Percentiles rank a stretch among this genome's conserved stretches.
These are phyloP conservation scores for Macrosoma leucophasiata DNA, from an alignment of 2,888 invertebrate genomes.

Conservation along the genomic window DNA sequence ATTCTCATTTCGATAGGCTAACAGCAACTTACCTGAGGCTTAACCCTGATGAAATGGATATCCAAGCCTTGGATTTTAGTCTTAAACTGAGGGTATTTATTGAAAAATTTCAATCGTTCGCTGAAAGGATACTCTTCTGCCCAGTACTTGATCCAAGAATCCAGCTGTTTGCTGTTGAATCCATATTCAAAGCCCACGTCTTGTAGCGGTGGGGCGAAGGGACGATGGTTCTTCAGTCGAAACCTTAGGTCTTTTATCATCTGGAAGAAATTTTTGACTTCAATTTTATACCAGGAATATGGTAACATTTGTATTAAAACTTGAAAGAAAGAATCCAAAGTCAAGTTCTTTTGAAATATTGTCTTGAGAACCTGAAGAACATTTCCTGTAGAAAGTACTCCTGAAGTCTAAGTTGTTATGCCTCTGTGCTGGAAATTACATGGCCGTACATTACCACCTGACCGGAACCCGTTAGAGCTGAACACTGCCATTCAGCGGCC, in stretches of 20 bases:
- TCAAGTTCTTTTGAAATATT: too few species aligned
- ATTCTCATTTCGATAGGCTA: too few species aligned
- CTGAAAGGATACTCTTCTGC: slow-evolving; percentile 78
- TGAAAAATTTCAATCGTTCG: slow-evolving; percentile 79
- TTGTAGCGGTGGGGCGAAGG: slow-evolving; percentile 69
- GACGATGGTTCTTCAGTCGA: slow-evolving; percentile 22
- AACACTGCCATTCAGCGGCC: too few species aligned
- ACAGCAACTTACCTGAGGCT: slow-evolving; percentile 45
- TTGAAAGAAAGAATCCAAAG: too few species aligned
- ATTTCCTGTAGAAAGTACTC: too few species aligned
- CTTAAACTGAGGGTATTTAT: slow-evolving; percentile 81
- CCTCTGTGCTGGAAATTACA: too few species aligned
- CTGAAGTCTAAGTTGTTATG: too few species aligned
- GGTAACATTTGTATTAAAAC: too few species aligned
- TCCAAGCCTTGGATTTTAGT: slow-evolving; percentile 80
- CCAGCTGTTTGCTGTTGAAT: slow-evolving; percentile 80
- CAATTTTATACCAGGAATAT: too few species aligned
- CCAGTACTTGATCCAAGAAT: slow-evolving; percentile 84
- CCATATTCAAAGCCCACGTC: slow-evolving; percentile 83
- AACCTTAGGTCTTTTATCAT: slow-evolving; percentile 26
- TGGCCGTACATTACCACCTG: too few species aligned
- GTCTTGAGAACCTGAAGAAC: too few species aligned
- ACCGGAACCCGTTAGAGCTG: too few species aligned
- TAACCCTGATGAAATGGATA: slow-evolving; percentile 81
- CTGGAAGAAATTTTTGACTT: slow-evolving; percentile 21